Evolutionary conservation across 2,113 vertebrate species (phyloP), one percentile per base, ranked within the genome.

Genomic region (Antigone vipio): DNA sequence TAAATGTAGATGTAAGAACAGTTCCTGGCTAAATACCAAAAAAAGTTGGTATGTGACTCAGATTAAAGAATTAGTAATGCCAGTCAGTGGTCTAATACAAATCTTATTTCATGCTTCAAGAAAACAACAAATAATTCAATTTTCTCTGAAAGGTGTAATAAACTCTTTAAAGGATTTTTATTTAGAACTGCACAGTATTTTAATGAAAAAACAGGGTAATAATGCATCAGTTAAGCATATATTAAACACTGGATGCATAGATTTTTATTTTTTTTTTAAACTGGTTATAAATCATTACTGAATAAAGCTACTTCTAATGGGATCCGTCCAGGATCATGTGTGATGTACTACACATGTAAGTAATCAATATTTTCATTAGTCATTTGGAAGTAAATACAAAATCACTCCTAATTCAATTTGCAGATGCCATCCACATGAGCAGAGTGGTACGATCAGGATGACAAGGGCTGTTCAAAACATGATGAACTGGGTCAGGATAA

Each of bases 311-410:
- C 26, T 74, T 88, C 50, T 45, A 62, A 55, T 15, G n/a, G 56
- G 44, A 66, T 32, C 44, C 11, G 22, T 85, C 49, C 56, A 59
- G 52, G 68, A 85, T 68, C 67, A 5, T 9, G 29, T 35, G 30
- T 75, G 67, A 87, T 71, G 15, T 34, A 50, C 60, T 52, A 58
- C n/a, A 78, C 35, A 16, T 11, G 5, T 30, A 80, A 1, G 0
- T 22, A 68, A 92, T 84, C 92, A 53, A 67, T 92, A 95, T 72
- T 83, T 85, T 85, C 91, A 72, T 93, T 63, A 92, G 56, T 59
- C 88, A 92, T 79, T 82, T 78, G 49, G 83, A 95, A 93, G 66
- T 32, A 93, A 88, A 95, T 59, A 90, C 40, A 55, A 68, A 94
- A 88, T 79, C 94, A 63, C 60, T 89, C 71, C 78, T 78, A 88